A percentile compares a stretch with the other conserved stretches of the same genome.
phyloP scores from a whole-genome alignment of 2,797 vertebrate genomes.

The Ctenochaetus hawaiiensis region DNA sequence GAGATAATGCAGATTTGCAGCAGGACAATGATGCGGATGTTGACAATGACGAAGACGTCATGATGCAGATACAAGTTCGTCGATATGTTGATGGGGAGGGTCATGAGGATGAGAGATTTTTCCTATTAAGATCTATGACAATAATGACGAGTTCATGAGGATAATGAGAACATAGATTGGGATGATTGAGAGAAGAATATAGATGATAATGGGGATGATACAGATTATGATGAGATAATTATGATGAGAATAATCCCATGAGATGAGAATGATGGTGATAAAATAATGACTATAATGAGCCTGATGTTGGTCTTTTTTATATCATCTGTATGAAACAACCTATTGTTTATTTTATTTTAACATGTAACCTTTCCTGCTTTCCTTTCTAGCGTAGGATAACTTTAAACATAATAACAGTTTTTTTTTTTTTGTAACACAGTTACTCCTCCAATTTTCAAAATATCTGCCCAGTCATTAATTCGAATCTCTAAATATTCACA shows the following conservation, averaged over 20 bases:
- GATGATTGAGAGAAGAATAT: background rate
- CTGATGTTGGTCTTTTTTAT: background rate
- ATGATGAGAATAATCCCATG: background rate
- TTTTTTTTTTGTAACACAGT: background rate
- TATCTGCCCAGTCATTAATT: conserved; percentile 3
- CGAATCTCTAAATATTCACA: background rate
- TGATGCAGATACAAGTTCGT: no score
- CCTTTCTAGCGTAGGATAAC: background rate
- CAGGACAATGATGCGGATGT: background rate
- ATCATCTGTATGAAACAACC: background rate
- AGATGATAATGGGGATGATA: background rate
- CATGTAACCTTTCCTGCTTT: background rate
- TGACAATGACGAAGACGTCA: no score
- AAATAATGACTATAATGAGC: background rate
- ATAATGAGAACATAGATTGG: background rate
- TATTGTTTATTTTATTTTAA: background rate
- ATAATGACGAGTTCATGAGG: no score
- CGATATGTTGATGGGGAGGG: no score
- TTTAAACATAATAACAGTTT: background rate
- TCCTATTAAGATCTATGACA: no score
- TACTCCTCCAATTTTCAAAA: conserved; percentile 20
- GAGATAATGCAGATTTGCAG: no score
- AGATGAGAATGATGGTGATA: background rate
- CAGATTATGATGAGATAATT: background rate
- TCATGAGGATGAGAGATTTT: no score